phyloP scores from a whole-genome alignment of 1,140 invertebrate species.

The Calliphora vicina region DNA sequence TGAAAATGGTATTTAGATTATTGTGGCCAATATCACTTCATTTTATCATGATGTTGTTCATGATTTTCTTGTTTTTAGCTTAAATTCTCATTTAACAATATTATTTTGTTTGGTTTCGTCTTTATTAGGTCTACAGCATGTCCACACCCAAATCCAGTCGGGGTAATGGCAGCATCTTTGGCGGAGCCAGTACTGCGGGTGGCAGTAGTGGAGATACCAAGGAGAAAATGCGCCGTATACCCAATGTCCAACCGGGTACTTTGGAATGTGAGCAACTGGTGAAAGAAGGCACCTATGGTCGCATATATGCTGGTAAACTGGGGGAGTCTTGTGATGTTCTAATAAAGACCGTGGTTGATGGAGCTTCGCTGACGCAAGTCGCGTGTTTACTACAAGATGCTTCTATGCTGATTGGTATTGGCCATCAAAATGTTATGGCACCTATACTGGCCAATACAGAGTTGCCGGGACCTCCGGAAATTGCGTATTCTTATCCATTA shows the following conservation, averaged over 20 bases:
- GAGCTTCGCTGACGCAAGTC: conserved; percentile 83
- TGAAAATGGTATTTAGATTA: conserved; percentile 14
- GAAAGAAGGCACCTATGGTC: conserved; percentile 84
- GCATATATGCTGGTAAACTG: conserved; percentile 78
- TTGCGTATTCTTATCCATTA: conserved; percentile 81
- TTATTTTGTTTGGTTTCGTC: background rate
- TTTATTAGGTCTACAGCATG: conserved; percentile 65
- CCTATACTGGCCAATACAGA: conserved; percentile 84
- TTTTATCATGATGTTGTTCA: background rate
- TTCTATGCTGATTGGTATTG: conserved; percentile 81
- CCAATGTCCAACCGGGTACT: conserved; percentile 70
- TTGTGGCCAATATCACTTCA: background rate
- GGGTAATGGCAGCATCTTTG: conserved; percentile 58
- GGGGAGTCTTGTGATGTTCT: conserved; percentile 79
- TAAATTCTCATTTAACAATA: background rate
- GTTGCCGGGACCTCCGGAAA: conserved; percentile 74
- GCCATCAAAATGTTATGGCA: conserved; percentile 83
- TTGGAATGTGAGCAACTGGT: conserved; percentile 71
- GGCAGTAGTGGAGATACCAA: conserved; percentile 60
- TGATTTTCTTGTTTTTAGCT: background rate
- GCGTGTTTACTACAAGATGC: conserved; percentile 84
- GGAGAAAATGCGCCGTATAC: conserved; percentile 73
- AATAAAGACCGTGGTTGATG: conserved; percentile 85
- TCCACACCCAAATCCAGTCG: conserved; percentile 58
- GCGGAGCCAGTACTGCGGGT: conserved; percentile 51